Evolutionary conservation across 2,888 invertebrate species (phyloP).

Genomic region (Branchipolynoe longqiensis): DNA sequence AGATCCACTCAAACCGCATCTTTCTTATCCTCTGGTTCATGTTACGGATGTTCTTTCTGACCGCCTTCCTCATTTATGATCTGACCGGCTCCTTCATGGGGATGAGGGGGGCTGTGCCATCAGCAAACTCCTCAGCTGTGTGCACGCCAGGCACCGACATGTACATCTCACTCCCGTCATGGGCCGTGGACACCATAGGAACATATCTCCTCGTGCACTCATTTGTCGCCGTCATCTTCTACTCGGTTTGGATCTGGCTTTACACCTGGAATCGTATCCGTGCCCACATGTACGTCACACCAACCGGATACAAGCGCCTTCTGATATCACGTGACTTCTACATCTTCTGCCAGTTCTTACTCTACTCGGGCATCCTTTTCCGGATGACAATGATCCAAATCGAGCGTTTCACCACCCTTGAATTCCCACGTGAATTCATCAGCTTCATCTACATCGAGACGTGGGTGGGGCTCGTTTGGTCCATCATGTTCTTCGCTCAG

Average conservation of each 20-base stretch:
- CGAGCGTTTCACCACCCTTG: neutral
- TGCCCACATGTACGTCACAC: constrained; percentile 9
- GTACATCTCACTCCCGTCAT: neutral
- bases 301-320: constrained; percentile 28
- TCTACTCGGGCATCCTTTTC: constrained; percentile 7
- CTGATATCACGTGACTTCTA: constrained; percentile 42
- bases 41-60: constrained; percentile 23
- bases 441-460: constrained; percentile 40
- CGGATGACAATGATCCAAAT: neutral
- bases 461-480: constrained; percentile 29
- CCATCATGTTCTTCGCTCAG: constrained; percentile 44
- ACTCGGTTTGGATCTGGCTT: neutral
- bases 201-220: constrained; percentile 16
- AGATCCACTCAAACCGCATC: neutral
- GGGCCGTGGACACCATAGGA: neutral
- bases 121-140: too few species aligned
- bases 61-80: constrained; percentile 7
- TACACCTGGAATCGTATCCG: neutral
- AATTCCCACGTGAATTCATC: constrained; percentile 1
- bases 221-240: constrained; percentile 6
- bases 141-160: neutral
- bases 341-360: constrained; percentile 39
- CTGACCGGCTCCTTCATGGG: neutral
- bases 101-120: neutral
- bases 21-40: constrained; percentile 40